Evolutionary conservation across 2,797 vertebrate species (phyloP).

Genomic region (Hippopotamyrus pictus): DNA sequence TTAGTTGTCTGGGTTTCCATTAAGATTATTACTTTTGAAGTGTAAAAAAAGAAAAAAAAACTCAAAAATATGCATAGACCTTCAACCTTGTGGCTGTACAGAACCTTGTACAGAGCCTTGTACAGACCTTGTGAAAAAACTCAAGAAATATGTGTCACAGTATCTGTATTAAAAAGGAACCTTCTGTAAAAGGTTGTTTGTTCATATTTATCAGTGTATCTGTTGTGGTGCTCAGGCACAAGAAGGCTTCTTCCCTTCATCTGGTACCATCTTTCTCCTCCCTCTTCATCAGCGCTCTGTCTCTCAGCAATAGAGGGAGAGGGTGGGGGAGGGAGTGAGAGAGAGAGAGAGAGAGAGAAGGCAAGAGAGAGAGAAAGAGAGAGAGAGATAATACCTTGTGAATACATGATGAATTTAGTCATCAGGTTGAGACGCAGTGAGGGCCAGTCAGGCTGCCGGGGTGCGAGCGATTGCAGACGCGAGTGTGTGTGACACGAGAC

Average conservation of each 20-base stretch:
- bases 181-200: background rate
- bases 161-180: background rate
- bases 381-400: slow-evolving; percentile 43
- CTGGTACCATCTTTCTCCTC: background rate
- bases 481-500: slow-evolving; percentile 46
- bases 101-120: no score
- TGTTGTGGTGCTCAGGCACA: background rate
- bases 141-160: background rate
- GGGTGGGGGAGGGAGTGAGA: slow-evolving; percentile 15
- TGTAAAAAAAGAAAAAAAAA: background rate
- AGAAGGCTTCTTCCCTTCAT: background rate
- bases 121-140: background rate
- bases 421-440: slow-evolving; percentile 37
- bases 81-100: background rate
- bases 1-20: background rate
- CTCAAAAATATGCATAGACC: background rate
- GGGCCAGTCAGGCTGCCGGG: slow-evolving; percentile 43
- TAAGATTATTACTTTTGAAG: background rate
- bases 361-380: slow-evolving; percentile 23
- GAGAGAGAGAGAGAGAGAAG: slow-evolving; percentile 14
- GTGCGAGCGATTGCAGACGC: slow-evolving; percentile 41
- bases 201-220: background rate
- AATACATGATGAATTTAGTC: slow-evolving; percentile 73
- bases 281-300: slow-evolving; percentile 10
- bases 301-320: background rate